A percentile compares a stretch with the other conserved stretches of the same genome.
Conservation (phyloP, 2,888 invertebrate genomes). For the Andrena chrysosceles region DNA sequence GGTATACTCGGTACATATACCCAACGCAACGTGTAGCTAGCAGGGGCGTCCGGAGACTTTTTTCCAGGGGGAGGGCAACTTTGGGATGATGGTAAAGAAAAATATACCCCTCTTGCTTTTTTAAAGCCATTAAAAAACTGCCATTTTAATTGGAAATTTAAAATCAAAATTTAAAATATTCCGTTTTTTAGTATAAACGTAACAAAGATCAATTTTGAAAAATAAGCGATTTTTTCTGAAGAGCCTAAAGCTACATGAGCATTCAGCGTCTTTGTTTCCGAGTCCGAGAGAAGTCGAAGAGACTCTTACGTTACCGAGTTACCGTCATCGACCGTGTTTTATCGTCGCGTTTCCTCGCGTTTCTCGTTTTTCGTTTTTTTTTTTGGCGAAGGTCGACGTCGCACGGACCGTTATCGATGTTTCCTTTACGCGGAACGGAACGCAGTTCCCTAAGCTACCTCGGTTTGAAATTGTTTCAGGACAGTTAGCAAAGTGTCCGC, state of each 20-base stretch:
- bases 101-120: too few relatives aligned
- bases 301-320: too few relatives aligned
- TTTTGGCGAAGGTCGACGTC: conserved; percentile 43
- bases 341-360: background rate
- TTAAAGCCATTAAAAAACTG: too few relatives aligned
- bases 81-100: too few relatives aligned
- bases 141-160: too few relatives aligned
- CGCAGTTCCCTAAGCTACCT: conserved; percentile 12
- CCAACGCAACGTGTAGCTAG: too few relatives aligned
- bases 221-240: too few relatives aligned
- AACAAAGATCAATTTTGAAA: too few relatives aligned
- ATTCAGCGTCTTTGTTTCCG: background rate
- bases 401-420: conserved; percentile 44
- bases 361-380: background rate
- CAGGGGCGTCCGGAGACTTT: too few relatives aligned
- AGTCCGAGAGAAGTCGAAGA: background rate
- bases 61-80: too few relatives aligned
- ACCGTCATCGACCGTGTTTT: conserved; percentile 8
- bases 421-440: conserved; percentile 23
- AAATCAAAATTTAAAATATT: too few relatives aligned
- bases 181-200: too few relatives aligned
- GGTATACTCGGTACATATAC: background rate
- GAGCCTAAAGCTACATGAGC: background rate
- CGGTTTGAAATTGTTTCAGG: conserved; percentile 34
- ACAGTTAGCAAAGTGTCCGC: conserved; percentile 39